Conservation (phyloP, 2,797 vertebrate species). For the Thalassophryne amazonica region DNA sequence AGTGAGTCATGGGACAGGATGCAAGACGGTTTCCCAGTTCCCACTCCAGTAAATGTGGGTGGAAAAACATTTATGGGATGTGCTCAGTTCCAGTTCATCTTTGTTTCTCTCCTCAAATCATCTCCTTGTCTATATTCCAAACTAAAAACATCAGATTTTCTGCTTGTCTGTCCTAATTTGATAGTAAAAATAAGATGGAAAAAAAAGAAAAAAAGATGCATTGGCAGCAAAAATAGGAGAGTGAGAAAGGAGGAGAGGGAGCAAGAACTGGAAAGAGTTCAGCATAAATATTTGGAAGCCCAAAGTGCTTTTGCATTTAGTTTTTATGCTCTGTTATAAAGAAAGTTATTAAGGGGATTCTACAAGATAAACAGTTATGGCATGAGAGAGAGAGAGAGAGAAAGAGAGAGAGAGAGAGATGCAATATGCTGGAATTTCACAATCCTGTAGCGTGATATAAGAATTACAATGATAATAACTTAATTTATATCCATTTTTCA, state of each 20-base stretch:
- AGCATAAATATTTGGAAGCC: constrained; percentile 43
- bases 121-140: no score
- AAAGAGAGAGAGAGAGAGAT: no score
- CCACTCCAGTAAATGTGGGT: neutral
- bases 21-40: neutral
- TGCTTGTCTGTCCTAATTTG: no score
- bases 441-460: neutral
- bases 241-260: neutral
- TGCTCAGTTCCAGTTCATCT: neutral
- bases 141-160: no score
- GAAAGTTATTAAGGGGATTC: constrained; percentile 47
- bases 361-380: constrained; percentile 49
- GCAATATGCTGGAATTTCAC: neutral
- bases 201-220: no score
- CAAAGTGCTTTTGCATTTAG: constrained; percentile 50
- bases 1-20: constrained; percentile 13
- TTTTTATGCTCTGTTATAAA: constrained; percentile 45
- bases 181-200: no score
- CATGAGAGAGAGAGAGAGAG: constrained; percentile 20
- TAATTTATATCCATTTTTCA: no score
- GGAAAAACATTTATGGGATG: neutral
- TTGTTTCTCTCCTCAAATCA: constrained; percentile 2
- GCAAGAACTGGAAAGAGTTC: neutral
- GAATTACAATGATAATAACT: no score
- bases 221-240: constrained; percentile 6